phyloP scores from a whole-genome alignment of 2,113 vertebrate genomes.

The Megalops atlanticus region DNA sequence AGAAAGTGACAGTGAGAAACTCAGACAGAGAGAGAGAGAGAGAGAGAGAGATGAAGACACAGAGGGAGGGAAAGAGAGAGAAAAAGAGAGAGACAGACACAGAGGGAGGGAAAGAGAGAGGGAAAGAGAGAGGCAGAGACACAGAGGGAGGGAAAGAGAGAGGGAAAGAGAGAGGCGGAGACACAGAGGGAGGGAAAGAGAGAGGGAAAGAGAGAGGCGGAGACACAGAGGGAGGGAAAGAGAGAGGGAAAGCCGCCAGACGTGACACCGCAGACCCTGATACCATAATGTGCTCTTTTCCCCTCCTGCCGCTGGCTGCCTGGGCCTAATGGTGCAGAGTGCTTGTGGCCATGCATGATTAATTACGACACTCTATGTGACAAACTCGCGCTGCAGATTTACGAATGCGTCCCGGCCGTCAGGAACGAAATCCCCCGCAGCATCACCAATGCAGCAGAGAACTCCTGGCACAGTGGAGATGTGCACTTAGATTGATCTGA shows the following conservation, averaged over 20 bases:
- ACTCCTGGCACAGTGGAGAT: no score
- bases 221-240: not conserved
- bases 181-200: not conserved
- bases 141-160: not conserved
- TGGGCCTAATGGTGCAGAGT: conserved; percentile 28
- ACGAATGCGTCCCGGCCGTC: not conserved
- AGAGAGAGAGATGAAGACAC: not conserved
- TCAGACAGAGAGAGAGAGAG: not conserved
- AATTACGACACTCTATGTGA: not conserved
- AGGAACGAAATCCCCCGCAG: not conserved
- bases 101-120: not conserved
- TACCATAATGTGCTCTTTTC: conserved; percentile 32
- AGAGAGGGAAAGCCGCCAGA: no score
- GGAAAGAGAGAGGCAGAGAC: not conserved
- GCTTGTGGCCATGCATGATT: conserved; percentile 11
- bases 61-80: no score
- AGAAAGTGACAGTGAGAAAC: no score
- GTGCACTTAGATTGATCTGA: no score
- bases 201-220: not conserved
- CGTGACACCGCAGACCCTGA: not conserved
- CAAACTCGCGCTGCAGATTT: not conserved
- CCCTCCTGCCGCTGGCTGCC: conserved; percentile 15
- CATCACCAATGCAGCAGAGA: not conserved
- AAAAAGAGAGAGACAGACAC: not conserved
- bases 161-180: not conserved